phyloP scores from a whole-genome alignment of 1,140 invertebrate species.

The Patella vulgata region DNA sequence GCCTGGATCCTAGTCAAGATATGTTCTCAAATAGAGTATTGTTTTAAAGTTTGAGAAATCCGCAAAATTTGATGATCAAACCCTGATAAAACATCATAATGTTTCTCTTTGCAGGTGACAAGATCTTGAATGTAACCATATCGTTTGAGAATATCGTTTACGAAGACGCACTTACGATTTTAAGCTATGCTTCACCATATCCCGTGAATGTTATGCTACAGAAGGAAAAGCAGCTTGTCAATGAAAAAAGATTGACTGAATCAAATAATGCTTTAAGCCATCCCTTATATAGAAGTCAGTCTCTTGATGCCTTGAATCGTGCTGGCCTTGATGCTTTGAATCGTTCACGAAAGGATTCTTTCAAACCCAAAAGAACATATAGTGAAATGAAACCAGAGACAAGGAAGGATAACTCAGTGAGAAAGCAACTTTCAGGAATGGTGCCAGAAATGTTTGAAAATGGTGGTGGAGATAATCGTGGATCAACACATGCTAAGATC shows the following conservation, averaged over 20 bases:
- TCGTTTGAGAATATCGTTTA: conserved; percentile 88
- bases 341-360: conserved; percentile 14
- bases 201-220: conserved; percentile 72
- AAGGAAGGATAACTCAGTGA: conserved; percentile 15
- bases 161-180: conserved; percentile 88
- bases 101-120: conserved; percentile 76
- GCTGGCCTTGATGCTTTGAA: conserved; percentile 71
- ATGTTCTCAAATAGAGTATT: too few species aligned
- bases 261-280: conserved; percentile 63
- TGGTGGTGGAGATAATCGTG: too few species aligned
- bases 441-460: not conserved
- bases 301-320: conserved; percentile 72
- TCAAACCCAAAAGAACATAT: conserved; percentile 41
- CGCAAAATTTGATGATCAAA: too few species aligned
- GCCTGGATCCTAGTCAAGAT: too few species aligned
- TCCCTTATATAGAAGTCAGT: conserved; percentile 77
- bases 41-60: too few species aligned
- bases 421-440: conserved; percentile 3
- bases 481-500: too few species aligned
- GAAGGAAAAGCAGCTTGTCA: conserved; percentile 35
- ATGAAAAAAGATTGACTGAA: conserved; percentile 23
- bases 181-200: conserved; percentile 92
- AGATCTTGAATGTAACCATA: conserved; percentile 85
- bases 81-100: not conserved
- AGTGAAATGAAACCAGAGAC: conserved; percentile 49